Conservation (phyloP, 2,113 vertebrate genomes). For the Epinephelus moara region DNA sequence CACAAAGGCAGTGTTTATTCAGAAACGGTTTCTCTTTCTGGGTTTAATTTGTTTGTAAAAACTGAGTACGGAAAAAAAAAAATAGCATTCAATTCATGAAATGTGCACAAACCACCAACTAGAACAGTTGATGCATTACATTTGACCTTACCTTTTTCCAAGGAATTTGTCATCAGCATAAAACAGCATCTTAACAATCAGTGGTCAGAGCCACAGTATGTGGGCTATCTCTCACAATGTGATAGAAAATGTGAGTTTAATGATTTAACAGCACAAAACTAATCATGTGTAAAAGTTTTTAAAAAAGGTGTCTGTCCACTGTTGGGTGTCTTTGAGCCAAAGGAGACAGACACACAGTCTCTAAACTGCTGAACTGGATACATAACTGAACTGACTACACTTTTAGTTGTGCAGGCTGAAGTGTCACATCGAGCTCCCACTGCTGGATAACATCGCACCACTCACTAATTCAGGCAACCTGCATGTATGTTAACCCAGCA, state of each 20-base stretch:
- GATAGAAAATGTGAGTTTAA: neutral
- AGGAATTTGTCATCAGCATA: neutral
- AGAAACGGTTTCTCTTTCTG: neutral
- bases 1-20: neutral
- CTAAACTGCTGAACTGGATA: conserved; percentile 7
- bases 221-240: neutral
- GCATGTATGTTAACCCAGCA: too few relatives aligned
- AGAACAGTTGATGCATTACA: neutral
- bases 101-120: neutral
- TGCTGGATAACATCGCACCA: conserved; percentile 11
- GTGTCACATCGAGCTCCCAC: neutral
- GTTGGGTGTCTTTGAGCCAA: conserved; percentile 10
- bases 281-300: neutral
- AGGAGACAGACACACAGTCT: neutral
- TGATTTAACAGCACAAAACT: neutral
- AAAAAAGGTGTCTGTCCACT: neutral
- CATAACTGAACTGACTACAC: neutral
- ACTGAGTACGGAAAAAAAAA: neutral
- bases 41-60: neutral
- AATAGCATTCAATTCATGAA: neutral
- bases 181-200: neutral
- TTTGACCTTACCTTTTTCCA: neutral
- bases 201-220: neutral
- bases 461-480: conserved; percentile 6
- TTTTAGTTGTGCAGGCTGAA: neutral